A percentile compares a stretch with the other conserved stretches of the same genome.
phyloP scores from a whole-genome alignment of 2,797 vertebrate species.

The Sebastes goodei region DNA sequence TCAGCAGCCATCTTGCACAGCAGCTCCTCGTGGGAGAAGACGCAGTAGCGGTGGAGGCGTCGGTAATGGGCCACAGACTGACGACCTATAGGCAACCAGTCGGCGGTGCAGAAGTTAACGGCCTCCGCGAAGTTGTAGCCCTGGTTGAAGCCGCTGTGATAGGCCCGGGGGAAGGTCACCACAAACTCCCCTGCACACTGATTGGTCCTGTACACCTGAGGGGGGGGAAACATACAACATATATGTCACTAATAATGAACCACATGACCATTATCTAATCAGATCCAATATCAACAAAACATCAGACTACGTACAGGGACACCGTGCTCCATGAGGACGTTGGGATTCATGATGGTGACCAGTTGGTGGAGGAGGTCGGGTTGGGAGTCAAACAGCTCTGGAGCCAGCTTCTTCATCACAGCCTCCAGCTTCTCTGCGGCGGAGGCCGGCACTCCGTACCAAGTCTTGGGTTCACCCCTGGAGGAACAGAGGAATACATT shows the following conservation, averaged over 20 bases:
- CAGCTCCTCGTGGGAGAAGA: slow-evolving; percentile 98
- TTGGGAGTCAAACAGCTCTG: slow-evolving; percentile 96
- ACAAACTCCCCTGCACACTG: slow-evolving; percentile 99
- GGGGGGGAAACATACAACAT: neutral
- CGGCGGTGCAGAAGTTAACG: slow-evolving; percentile 99
- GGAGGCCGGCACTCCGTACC: slow-evolving; percentile 97
- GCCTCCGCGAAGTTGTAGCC: slow-evolving; percentile 99
- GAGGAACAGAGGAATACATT: neutral
- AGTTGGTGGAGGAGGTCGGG: slow-evolving; percentile 97
- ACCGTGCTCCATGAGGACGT: slow-evolving; percentile 96
- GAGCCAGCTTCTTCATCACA: slow-evolving; percentile 97
- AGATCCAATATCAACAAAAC: neutral
- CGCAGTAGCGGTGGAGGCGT: slow-evolving; percentile 93
- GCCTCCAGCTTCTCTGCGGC: slow-evolving; percentile 96
- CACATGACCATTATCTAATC: neutral
- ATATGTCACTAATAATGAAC: neutral
- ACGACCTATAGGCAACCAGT: slow-evolving; percentile 96
- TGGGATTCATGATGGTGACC: slow-evolving; percentile 99
- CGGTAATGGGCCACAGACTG: slow-evolving; percentile 97
- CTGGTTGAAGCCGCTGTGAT: slow-evolving; percentile 99
- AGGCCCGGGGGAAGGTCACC: slow-evolving; percentile 97
- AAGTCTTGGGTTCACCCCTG: slow-evolving; percentile 98
- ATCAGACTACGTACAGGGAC: slow-evolving; percentile 88
- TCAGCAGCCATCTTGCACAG: slow-evolving; percentile 99
- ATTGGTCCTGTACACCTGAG: slow-evolving; percentile 97